phyloP scores from a whole-genome alignment of 2,797 vertebrate genomes.

The Cheirogaleus major region DNA sequence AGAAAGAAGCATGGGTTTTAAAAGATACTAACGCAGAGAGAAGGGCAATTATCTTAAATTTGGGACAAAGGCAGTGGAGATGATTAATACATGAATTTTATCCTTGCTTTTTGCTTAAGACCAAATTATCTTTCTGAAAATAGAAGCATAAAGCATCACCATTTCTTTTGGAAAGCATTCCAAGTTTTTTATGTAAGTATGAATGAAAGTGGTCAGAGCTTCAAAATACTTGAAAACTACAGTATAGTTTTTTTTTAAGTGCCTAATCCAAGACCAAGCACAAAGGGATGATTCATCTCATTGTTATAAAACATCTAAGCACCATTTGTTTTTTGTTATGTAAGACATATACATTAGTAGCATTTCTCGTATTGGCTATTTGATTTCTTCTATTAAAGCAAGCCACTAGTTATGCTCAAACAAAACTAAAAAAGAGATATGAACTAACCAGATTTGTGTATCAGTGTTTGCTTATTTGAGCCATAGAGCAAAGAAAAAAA shows the following conservation, averaged over 20 bases:
- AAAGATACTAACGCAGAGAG: neutral
- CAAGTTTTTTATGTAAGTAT: neutral
- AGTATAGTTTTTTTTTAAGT: neutral
- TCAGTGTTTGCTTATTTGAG: neutral
- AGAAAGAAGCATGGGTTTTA: neutral
- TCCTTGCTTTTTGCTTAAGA: conserved; percentile 21
- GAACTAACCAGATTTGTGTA: neutral
- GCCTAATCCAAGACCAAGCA: neutral
- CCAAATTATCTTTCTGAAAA: conserved; percentile 1
- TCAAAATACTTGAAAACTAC: conserved; percentile 25
- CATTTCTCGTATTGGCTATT: neutral
- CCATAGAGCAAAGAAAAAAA: neutral
- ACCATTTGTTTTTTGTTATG: neutral
- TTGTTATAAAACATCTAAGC: neutral
- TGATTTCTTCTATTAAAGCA: conserved; percentile 8
- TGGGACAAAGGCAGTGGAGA: neutral
- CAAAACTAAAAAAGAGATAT: neutral
- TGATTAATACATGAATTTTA: neutral
- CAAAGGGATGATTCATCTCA: neutral
- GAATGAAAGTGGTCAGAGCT: conserved; percentile 22
- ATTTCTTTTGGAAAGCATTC: neutral
- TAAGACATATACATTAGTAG: neutral
- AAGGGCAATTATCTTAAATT: neutral
- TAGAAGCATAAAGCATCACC: neutral
- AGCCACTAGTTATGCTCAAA: neutral